Conservation (phyloP, 2,797 vertebrate species). For the Ceyx erithaca region DNA sequence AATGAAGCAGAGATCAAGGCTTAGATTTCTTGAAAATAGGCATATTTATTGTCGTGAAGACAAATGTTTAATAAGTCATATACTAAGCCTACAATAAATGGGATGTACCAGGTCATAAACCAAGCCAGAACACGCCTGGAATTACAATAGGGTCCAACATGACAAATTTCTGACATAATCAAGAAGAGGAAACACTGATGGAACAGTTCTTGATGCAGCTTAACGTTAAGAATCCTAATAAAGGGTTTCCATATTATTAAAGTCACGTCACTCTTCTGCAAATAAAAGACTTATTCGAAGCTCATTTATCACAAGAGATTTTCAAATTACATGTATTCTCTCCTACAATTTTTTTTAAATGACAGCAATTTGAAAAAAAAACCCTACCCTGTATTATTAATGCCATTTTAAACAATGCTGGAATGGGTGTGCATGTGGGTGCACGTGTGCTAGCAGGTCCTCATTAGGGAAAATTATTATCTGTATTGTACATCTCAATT, state of each 20-base stretch:
- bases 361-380: constrained; percentile 24
- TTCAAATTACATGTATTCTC: constrained; percentile 42
- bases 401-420: background rate
- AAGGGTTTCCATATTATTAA: constrained; percentile 8
- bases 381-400: background rate
- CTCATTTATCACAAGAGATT: background rate
- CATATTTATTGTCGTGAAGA: background rate
- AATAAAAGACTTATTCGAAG: constrained; percentile 21
- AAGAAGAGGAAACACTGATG: background rate
- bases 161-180: background rate
- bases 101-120: background rate
- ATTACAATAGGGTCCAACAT: background rate
- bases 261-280: background rate
- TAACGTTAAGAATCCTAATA: background rate
- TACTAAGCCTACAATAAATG: background rate
- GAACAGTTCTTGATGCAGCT: constrained; percentile 1
- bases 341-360: constrained; percentile 13
- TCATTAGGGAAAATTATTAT: constrained; percentile 58
- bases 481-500: constrained; percentile 21
- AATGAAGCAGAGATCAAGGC: background rate
- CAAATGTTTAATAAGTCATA: background rate
- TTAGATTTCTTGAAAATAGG: background rate
- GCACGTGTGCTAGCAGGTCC: background rate
- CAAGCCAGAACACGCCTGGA: background rate
- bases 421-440: background rate